These are phyloP conservation scores for Lophochroa leadbeateri DNA, from an alignment of 2,113 vertebrate species.

Conservation along the genomic window DNA sequence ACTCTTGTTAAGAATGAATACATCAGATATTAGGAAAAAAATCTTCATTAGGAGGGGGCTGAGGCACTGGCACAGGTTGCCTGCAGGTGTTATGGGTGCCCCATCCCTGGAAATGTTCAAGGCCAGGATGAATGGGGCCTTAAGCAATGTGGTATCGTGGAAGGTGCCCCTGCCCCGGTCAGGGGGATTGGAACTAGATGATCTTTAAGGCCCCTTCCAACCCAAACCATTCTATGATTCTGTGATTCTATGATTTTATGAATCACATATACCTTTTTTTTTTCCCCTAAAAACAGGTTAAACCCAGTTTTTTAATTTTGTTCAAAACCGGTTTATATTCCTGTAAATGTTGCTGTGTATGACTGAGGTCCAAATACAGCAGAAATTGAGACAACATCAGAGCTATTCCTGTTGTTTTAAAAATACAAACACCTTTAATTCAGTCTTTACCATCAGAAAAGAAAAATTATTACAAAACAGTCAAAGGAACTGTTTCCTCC, in stretches of 20 bases:
- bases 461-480: not conserved
- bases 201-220: not conserved
- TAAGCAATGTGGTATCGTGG: not conserved
- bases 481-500: not conserved
- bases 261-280: not conserved
- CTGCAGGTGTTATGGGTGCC: not conserved
- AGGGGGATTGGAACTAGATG: not conserved
- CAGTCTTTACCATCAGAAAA: not conserved
- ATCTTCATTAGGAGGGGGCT: not conserved
- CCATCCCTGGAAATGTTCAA: not conserved
- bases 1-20: not conserved
- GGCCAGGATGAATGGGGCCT: not conserved
- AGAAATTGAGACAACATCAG: not conserved
- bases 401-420: not conserved
- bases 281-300: not conserved
- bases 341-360: not conserved
- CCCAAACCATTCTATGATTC: not conserved
- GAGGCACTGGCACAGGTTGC: not conserved
- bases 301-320: not conserved
- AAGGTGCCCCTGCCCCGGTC: not conserved
- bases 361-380: not conserved
- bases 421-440: not conserved
- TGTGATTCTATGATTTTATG: not conserved
- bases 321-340: not conserved
- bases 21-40: not conserved